Conservation (phyloP, 2,888 invertebrate species). For the Drosophila paramelanica region DNA sequence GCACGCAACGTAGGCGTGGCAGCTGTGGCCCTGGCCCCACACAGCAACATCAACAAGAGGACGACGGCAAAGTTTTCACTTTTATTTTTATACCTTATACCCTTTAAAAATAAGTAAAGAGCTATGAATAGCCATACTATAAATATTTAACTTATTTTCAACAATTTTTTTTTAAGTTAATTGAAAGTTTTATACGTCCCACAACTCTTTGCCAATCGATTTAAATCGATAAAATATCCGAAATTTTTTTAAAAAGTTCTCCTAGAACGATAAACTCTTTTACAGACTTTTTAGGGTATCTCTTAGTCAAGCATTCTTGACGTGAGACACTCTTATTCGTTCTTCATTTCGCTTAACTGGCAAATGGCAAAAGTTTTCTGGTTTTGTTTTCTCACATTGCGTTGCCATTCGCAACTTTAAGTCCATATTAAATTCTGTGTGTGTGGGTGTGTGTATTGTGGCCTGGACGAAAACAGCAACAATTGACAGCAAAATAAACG, state of each 20-base stretch:
- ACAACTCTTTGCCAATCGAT: too few relatives aligned
- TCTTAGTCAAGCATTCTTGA: background rate
- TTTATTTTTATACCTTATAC: slow-evolving; percentile 39
- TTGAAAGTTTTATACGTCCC: too few relatives aligned
- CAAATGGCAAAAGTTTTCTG: slow-evolving; percentile 70
- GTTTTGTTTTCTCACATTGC: slow-evolving; percentile 31
- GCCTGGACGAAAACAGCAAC: slow-evolving; percentile 55
- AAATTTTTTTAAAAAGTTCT: too few relatives aligned
- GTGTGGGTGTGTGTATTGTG: slow-evolving; percentile 15
- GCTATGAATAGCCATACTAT: too few relatives aligned
- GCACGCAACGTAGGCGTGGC: slow-evolving; percentile 77
- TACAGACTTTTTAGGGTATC: background rate
- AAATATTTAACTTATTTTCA: too few relatives aligned
- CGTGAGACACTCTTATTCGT: background rate
- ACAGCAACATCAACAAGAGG: slow-evolving; percentile 31
- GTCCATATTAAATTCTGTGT: slow-evolving; percentile 72
- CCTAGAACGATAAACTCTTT: too few relatives aligned
- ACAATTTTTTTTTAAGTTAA: too few relatives aligned
- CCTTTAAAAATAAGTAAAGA: background rate
- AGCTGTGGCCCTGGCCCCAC: slow-evolving; percentile 50
- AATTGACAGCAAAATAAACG: slow-evolving; percentile 79
- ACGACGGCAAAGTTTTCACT: slow-evolving; percentile 66
- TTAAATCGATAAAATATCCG: too few relatives aligned
- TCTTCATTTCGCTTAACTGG: slow-evolving; percentile 55
- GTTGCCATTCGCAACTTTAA: slow-evolving; percentile 65